Evolutionary conservation across 2,797 vertebrate genomes (phyloP), one percentile per base, ranked within the genome.

Genomic region (Macroramphosus scolopax): DNA sequence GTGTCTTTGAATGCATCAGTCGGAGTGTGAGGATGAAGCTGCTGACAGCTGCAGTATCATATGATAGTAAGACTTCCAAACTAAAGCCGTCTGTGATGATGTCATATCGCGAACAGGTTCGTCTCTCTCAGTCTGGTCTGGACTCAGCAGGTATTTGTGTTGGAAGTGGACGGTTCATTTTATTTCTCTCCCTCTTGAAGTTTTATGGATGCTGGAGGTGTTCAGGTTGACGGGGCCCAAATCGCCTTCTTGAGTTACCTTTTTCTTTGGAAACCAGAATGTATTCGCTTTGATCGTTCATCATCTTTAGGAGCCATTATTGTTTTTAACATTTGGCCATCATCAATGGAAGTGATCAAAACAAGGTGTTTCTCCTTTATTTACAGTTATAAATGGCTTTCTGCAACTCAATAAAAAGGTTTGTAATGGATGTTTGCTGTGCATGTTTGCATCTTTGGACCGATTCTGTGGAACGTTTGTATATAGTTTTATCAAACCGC

Each of bases 381-480:
- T 80, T 59, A 51, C 20, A 47, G 17, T 56, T 68, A 62, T 73
- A 63, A 67, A 72, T 71, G 42, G 73, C 64, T 80, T 84, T 81
- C 68, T 79, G 72, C 66, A 58, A 69, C 68, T 81, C 68, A 86
- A 87, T 88, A 86, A 88, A 88, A 45, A 66, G 3, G 20, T 79
- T 84, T 87, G 49, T 76, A 82, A 83, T 60, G 56, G 63, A 74
- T 17, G n/a, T 56, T 38, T 76, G 47, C 13, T n/a, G n/a, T n/a
- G n/a, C n/a, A n/a, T n/a, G n/a, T n/a, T n/a, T n/a, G n/a, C n/a
- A 43, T 64, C 47, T 29, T 48, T 41, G 42, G 22, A 58, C 22
- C 41, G 43, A 41, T 32, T 64, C 42, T 44, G 41, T n/a, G n/a
- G n/a, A n/a, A n/a, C n/a, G n/a, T n/a, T n/a, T n/a, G n/a, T n/a